Percentiles rank a stretch among this genome's conserved stretches.
Conservation (phyloP, 2,797 vertebrate species). For the Chelon auratus region DNA sequence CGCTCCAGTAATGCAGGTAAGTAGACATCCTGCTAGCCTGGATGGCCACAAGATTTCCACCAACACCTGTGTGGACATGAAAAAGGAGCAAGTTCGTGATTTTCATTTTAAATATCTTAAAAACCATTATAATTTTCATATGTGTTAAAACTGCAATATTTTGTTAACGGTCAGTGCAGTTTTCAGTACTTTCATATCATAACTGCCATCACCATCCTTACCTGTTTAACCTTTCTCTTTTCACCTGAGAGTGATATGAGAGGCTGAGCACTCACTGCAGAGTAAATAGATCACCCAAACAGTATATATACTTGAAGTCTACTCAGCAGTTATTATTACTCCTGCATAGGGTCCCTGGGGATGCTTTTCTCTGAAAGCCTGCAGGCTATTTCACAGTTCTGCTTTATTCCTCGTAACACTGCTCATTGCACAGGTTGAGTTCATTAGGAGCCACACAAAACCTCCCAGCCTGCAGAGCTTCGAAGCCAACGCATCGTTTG, state of each 20-base stretch:
- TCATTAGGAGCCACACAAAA: conserved; percentile 49
- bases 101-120: no score
- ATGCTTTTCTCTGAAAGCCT: conserved; percentile 3
- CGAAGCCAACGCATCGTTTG: conserved; percentile 34
- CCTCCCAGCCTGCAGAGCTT: conserved; percentile 25
- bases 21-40: conserved; percentile 93
- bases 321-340: conserved; percentile 23
- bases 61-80: conserved; percentile 82
- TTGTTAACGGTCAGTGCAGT: no score
- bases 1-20: conserved; percentile 89
- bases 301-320: conserved; percentile 28
- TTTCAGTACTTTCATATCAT: no score
- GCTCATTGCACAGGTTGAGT: conserved; percentile 25
- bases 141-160: no score
- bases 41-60: conserved; percentile 92
- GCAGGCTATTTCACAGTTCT: conserved; percentile 17
- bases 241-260: neutral
- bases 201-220: neutral
- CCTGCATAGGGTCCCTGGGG: neutral
- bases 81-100: neutral
- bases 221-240: neutral
- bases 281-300: conserved; percentile 20
- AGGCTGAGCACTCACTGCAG: conserved; percentile 3
- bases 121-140: no score
- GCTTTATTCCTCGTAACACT: conserved; percentile 19